Base-by-base conservation (phyloP, 2,888 invertebrate species). In the Catocala nupta region DNA sequence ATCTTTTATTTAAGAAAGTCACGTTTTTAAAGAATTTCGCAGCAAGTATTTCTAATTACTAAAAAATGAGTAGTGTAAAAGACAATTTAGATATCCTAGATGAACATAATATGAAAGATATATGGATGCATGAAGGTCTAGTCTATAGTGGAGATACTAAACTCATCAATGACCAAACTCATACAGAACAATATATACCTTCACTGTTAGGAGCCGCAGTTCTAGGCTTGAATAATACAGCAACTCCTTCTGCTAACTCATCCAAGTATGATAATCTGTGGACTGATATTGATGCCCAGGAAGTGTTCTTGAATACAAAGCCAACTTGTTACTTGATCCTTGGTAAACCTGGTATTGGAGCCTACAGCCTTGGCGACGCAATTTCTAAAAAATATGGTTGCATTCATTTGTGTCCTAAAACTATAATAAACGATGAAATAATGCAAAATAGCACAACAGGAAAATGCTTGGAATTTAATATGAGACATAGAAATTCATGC, bases 261-360 rank as follows among this genome's bases (percentile, higher is more conserved):
- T 34, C 73, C 11, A 72, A 82, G 50, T 80, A 72, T 59, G 67
- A 83, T 51, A 74, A 93, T 71, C 77, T 88, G 9, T 96, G 95
- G 89, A 91, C 91, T 48, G 95, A 95, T 75, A 84, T 91, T 72
- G 94, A 93, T 71, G 93, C 95, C 1, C 95, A 95, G 80, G 86
- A 90, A 69, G 80, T 88, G 36, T 95, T 92, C 71, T 83, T 96
- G 7, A 80, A 80, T 48, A 84, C 88, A 2, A 92, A 92, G 62
- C 96, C 96, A 8, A 90, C 94, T 8, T 95, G 93, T 55, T 96
- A 95, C 78, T 77, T 95, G 47, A 94, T 96, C 68, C 77, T 96
- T 34, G 95, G 96, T 0, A 96, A 96, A 89, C 95, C 95, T 1
- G 95, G 94, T 4, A 81, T 94, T 33, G 95, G 94, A 36, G 89